phyloP scores from a whole-genome alignment of 2,113 vertebrate genomes.

The Sebastes schlegelii region DNA sequence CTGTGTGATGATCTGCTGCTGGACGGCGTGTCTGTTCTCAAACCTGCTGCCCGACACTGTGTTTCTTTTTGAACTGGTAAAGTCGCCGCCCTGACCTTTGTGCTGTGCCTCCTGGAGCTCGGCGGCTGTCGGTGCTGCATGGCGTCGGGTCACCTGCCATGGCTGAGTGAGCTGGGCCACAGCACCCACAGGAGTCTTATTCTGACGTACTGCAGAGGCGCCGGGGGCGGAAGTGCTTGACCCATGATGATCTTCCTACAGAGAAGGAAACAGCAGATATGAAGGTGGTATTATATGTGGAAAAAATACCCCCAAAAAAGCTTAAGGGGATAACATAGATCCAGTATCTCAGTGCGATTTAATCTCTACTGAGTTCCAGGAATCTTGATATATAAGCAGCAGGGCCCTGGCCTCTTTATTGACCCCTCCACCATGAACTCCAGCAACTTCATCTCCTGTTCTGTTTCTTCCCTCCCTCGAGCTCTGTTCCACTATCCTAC shows the following conservation, averaged over 20 bases:
- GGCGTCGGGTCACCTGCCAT: constrained; percentile 81
- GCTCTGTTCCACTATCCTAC: constrained; percentile 25
- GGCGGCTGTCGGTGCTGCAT: constrained; percentile 57
- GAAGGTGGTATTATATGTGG: background rate
- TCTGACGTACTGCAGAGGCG: constrained; percentile 8
- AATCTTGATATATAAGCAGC: constrained; percentile 12
- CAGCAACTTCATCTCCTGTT: constrained; percentile 18
- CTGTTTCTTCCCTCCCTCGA: constrained; percentile 28
- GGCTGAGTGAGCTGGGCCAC: constrained; percentile 61
- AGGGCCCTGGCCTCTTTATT: constrained; percentile 4
- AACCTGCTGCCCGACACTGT: constrained; percentile 68
- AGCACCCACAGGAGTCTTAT: background rate
- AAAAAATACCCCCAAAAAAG: background rate
- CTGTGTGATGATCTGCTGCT: constrained; percentile 88
- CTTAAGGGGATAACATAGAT: background rate
- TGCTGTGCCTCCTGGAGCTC: constrained; percentile 59
- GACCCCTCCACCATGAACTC: constrained; percentile 23
- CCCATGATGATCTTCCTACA: constrained; percentile 29
- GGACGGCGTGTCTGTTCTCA: constrained; percentile 81
- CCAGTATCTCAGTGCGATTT: background rate
- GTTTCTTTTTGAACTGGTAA: background rate
- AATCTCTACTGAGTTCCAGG: constrained; percentile 1
- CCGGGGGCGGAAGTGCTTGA: constrained; percentile 13
- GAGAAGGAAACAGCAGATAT: constrained; percentile 14
- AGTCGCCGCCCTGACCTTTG: background rate